phyloP scores from a whole-genome alignment of 2,888 invertebrate species.

The Pammene fasciana region DNA sequence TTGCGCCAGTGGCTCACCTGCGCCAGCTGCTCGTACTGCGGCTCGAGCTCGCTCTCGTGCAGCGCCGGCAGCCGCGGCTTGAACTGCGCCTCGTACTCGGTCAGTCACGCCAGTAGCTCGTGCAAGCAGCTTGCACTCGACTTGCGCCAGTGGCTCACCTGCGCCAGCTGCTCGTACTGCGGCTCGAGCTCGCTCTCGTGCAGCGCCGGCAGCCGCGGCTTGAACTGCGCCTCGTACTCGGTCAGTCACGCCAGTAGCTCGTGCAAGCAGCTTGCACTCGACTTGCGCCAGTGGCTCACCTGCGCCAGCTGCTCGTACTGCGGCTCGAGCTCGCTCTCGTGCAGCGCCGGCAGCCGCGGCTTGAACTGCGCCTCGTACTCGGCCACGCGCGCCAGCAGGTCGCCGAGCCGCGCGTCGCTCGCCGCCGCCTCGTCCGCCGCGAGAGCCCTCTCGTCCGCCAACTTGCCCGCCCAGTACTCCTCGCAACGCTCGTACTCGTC shows the following conservation, averaged over 20 bases:
- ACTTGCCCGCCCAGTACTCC: constrained; percentile 92
- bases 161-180: constrained; percentile 14
- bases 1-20: too few relatives aligned
- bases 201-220: constrained; percentile 85
- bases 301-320: constrained; percentile 45
- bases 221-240: constrained; percentile 24
- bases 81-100: constrained; percentile 21
- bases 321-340: constrained; percentile 85
- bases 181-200: constrained; percentile 85
- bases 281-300: constrained; percentile 48
- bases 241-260: constrained; percentile 80
- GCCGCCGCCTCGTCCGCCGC: constrained; percentile 90
- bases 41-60: constrained; percentile 85
- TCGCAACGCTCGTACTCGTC: constrained; percentile 93
- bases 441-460: constrained; percentile 89
- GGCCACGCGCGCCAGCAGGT: constrained; percentile 75
- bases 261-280: constrained; percentile 88
- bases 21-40: constrained; percentile 19
- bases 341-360: constrained; percentile 85
- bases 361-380: constrained; percentile 24
- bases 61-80: constrained; percentile 85
- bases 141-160: too few relatives aligned
- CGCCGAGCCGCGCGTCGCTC: constrained; percentile 89
- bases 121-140: too few relatives aligned
- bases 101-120: constrained; percentile 80